These are phyloP conservation scores for Eubucco bourcierii DNA, from an alignment of 2,113 vertebrate species.

Conservation along the genomic window DNA sequence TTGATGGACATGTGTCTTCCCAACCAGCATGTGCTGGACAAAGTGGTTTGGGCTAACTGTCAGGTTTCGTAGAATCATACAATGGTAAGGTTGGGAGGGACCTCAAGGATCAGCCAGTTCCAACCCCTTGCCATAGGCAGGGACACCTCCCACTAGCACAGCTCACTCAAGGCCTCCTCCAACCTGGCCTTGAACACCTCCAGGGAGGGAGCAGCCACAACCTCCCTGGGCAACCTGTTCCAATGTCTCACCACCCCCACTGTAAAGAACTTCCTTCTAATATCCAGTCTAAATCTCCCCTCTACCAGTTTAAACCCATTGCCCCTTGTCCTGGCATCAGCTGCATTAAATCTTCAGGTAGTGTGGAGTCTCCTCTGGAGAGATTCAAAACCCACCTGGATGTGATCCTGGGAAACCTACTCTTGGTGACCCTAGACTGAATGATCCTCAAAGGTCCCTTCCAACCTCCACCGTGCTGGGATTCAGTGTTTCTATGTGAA, in stretches of 20 bases:
- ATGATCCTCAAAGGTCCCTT: neutral
- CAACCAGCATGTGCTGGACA: fast-evolving
- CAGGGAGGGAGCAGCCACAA: no score
- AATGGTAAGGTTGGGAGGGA: no score
- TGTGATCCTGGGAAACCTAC: neutral
- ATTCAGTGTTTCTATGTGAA: neutral
- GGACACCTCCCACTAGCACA: no score
- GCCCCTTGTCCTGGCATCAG: neutral
- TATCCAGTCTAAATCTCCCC: no score
- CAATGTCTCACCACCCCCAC: no score
- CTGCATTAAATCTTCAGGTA: neutral
- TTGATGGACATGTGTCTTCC: fast-evolving
- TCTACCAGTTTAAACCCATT: no score
- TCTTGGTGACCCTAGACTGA: neutral
- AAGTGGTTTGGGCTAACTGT: neutral
- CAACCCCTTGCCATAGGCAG: no score
- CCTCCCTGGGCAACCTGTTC: no score
- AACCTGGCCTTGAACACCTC: no score
- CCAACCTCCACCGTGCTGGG: neutral
- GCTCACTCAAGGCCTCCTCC: no score
- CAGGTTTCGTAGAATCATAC: neutral
- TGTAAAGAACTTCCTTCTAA: no score
- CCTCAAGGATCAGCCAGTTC: no score
- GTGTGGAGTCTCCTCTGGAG: neutral
- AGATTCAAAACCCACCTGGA: neutral